Evolutionary conservation across 2,888 invertebrate genomes (phyloP).

Genomic region (Aspidapion aeneum): DNA sequence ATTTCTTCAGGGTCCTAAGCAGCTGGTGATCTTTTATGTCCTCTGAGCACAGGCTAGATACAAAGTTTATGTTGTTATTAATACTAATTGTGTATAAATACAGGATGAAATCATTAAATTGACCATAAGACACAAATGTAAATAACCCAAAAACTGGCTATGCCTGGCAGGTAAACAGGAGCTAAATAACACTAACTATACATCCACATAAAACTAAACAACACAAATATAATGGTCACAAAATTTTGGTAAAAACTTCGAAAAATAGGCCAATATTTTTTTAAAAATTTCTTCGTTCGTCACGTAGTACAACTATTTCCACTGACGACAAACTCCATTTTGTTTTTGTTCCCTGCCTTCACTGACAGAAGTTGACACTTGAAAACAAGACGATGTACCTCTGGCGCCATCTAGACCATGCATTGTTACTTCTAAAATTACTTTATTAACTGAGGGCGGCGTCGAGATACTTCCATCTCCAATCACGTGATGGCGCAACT

Average conservation of each 20-base stretch:
- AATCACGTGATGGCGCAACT: no score
- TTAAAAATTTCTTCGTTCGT: constrained; percentile 1
- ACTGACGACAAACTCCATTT: constrained; percentile 16
- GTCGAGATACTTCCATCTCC: no score
- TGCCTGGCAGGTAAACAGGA: neutral
- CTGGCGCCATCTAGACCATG: no score
- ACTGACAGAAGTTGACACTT: neutral
- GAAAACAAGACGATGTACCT: no score
- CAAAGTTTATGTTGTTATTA: no score
- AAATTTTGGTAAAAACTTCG: constrained; percentile 1
- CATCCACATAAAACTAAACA: neutral
- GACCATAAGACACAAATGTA: neutral
- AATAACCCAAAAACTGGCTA: neutral
- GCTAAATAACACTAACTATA: neutral
- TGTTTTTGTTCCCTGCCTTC: constrained; percentile 13
- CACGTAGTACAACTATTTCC: neutral
- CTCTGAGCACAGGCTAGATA: no score
- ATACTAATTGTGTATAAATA: neutral
- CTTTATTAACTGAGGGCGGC: no score
- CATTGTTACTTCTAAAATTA: no score
- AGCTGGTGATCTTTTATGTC: no score
- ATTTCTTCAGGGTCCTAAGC: no score
- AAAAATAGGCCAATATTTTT: constrained; percentile 6
- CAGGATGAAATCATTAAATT: neutral
- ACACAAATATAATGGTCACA: neutral